Conservation (phyloP, 2,888 invertebrate genomes). For the Lochmaea capreae region DNA sequence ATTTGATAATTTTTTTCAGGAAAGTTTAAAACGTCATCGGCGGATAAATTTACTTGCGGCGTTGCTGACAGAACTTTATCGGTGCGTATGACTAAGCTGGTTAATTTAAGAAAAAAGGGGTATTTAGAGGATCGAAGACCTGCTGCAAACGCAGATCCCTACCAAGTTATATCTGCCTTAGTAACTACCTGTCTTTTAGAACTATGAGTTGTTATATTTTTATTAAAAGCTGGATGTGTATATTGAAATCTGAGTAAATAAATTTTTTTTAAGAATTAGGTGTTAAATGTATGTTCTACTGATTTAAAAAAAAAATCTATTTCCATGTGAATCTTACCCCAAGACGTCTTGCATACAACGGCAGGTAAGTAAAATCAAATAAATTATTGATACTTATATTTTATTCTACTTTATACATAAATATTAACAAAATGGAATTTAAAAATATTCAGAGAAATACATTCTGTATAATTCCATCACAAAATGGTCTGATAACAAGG, state of each 20-base stretch:
- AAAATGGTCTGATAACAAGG: not conserved
- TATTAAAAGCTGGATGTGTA: not conserved
- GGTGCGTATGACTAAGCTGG: slow-evolving; percentile 90
- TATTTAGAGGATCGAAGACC: slow-evolving; percentile 95
- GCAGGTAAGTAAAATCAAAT: not conserved
- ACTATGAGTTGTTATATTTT: slow-evolving; percentile 3
- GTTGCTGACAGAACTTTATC: slow-evolving; percentile 93
- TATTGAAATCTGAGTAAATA: not conserved
- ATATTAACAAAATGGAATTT: slow-evolving; percentile 2
- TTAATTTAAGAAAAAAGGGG: slow-evolving; percentile 89
- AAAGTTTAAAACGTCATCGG: slow-evolving; percentile 92
- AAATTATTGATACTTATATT: not conserved
- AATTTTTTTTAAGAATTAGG: not conserved
- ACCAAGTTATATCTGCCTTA: slow-evolving; percentile 82
- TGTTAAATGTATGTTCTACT: not conserved
- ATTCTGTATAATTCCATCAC: not conserved
- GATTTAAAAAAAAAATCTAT: not conserved
- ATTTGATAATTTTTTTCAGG: not conserved
- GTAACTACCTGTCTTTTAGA: slow-evolving; percentile 73
- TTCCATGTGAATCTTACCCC: no score
- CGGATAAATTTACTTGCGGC: slow-evolving; percentile 88
- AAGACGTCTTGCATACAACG: no score
- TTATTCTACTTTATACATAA: slow-evolving; percentile 2
- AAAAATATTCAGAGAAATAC: not conserved
- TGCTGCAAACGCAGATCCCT: slow-evolving; percentile 91